Percentiles rank a stretch among this genome's conserved stretches.
phyloP scores from a whole-genome alignment of 2,888 invertebrate species.

The Acholoe squamosa region DNA sequence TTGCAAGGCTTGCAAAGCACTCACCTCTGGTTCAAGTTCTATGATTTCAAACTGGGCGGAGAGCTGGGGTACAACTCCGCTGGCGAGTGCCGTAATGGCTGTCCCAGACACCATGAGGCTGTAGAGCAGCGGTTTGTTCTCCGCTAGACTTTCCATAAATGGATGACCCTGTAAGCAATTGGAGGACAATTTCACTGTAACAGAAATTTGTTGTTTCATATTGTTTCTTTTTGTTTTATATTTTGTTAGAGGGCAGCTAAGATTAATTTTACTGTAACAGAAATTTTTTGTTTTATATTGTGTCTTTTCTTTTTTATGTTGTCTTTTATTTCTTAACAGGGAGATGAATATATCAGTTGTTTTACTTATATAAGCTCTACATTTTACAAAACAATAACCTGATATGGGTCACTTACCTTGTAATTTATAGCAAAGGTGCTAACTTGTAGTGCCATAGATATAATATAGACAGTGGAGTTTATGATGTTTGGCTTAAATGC shows the following conservation, averaged over 20 bases:
- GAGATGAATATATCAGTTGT: too few relatives aligned
- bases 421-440: conserved; percentile 99
- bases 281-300: too few relatives aligned
- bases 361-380: too few relatives aligned
- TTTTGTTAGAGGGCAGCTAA: background rate
- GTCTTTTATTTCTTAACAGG: too few relatives aligned
- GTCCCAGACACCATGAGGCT: conserved; percentile 93
- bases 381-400: background rate
- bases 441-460: conserved; percentile 98
- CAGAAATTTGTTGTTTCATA: too few relatives aligned
- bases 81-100: conserved; percentile 92
- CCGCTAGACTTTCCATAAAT: conserved; percentile 97
- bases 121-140: conserved; percentile 96
- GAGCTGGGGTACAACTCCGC: conserved; percentile 93
- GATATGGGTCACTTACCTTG: conserved; percentile 87
- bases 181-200: background rate
- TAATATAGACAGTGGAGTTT: conserved; percentile 99
- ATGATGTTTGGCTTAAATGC: conserved; percentile 96
- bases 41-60: conserved; percentile 97
- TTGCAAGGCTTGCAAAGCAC: too few relatives aligned
- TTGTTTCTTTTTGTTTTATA: too few relatives aligned
- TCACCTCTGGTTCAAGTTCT: conserved; percentile 70
- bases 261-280: background rate
- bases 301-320: background rate
- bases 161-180: conserved; percentile 92